phyloP scores from a whole-genome alignment of 2,888 invertebrate species.

The Rotaria magnacalcarata region DNA sequence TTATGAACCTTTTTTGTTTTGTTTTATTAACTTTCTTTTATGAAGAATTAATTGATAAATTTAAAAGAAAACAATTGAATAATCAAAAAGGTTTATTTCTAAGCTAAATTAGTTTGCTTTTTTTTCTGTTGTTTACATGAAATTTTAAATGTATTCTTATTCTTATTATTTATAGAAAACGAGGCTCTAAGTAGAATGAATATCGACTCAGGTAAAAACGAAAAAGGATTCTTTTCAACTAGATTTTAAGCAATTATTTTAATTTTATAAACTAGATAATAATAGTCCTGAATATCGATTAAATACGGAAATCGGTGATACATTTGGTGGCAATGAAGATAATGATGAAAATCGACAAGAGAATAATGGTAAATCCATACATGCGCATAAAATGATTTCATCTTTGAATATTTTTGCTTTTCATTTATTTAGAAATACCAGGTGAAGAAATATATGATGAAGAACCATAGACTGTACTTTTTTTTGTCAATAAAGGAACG shows the following conservation, averaged over 20 bases:
- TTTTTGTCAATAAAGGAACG: slow-evolving; percentile 17
- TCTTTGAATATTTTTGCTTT: not conserved
- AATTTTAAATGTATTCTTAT: no score
- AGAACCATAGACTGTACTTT: not conserved
- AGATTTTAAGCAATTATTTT: not conserved
- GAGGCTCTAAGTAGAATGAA: no score
- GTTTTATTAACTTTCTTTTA: no score
- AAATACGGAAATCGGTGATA: not conserved
- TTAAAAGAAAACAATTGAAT: no score
- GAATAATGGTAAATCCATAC: not conserved
- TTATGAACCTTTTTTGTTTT: not conserved
- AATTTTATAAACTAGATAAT: not conserved
- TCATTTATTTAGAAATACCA: not conserved
- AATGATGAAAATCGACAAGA: not conserved
- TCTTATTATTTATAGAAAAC: no score
- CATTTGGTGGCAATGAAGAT: not conserved
- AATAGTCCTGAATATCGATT: not conserved
- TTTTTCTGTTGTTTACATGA: no score
- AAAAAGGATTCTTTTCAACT: no score
- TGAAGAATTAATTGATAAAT: no score
- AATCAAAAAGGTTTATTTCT: no score
- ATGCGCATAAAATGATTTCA: not conserved
- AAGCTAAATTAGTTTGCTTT: no score
- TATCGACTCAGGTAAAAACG: no score
- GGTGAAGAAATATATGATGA: slow-evolving; percentile 25